Conservation (phyloP, 2,113 vertebrate species). For the Lepus timidus region DNA sequence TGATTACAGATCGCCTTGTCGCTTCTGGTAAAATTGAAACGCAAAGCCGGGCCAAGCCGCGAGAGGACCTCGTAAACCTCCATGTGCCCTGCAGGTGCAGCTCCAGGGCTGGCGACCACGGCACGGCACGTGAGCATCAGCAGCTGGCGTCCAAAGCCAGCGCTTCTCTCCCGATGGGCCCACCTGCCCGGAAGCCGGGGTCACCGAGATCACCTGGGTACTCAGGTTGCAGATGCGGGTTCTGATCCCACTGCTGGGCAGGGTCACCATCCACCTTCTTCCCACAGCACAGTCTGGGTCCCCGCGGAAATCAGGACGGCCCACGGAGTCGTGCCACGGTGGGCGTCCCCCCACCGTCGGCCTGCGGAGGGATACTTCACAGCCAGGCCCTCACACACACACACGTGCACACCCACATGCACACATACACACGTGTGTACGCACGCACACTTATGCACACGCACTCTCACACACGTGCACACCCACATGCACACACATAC, state of each 20-base stretch:
- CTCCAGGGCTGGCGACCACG: background rate
- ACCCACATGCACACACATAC: no score
- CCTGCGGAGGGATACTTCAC: no score
- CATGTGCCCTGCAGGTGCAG: background rate
- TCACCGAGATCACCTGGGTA: background rate
- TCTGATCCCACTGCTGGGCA: no score
- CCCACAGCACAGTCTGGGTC: background rate
- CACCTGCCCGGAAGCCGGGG: background rate
- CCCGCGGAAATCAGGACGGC: background rate
- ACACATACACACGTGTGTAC: no score
- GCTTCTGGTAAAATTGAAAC: background rate
- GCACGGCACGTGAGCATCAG: background rate
- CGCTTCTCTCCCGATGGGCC: constrained; percentile 1
- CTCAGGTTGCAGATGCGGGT: background rate
- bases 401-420: no score
- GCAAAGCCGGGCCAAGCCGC: background rate
- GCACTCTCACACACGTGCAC: background rate
- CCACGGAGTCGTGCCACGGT: background rate
- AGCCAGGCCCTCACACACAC: background rate
- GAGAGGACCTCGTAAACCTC: no score
- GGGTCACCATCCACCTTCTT: background rate
- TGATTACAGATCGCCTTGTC: background rate
- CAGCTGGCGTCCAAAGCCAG: background rate
- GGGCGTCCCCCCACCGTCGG: no score
- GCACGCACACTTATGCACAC: rapidly evolving